phyloP scores from a whole-genome alignment of 30 jellyfish, hydroid and myxozoan genomes.

The Aurelia coerulea region DNA sequence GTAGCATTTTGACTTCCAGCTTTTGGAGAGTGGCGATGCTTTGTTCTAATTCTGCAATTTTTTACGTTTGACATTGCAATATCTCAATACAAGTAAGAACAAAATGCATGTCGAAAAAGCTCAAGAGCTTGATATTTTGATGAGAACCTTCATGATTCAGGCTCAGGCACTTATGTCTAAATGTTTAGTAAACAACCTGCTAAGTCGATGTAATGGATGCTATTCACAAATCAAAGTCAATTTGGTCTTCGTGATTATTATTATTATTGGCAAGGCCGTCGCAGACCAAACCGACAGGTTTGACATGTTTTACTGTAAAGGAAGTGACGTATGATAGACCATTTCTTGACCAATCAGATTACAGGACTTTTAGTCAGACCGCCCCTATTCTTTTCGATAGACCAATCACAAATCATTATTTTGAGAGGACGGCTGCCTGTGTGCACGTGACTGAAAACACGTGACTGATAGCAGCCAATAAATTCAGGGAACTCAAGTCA shows the following conservation, averaged over 20 bases:
- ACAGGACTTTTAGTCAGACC: slow-evolving; percentile 18
- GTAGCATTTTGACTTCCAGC: too few species aligned
- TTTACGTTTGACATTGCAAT: not conserved
- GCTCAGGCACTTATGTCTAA: not conserved
- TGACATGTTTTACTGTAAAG: slow-evolving; percentile 81
- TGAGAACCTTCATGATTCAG: not conserved
- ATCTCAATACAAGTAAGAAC: not conserved
- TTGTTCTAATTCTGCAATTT: too few species aligned
- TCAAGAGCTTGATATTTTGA: not conserved
- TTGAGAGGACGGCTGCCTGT: slow-evolving; percentile 11
- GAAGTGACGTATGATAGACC: slow-evolving; percentile 79
- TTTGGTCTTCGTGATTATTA: not conserved
- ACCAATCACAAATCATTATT: slow-evolving; percentile 25
- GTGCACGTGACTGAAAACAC: too few species aligned
- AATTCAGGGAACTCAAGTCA: not conserved
- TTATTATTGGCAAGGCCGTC: slow-evolving; percentile 40
- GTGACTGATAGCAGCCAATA: slow-evolving; percentile 6
- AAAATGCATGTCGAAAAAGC: too few species aligned
- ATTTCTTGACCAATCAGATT: slow-evolving; percentile 42
- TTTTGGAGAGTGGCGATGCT: too few species aligned
- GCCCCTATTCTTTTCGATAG: not conserved
- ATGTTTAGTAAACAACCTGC: not conserved
- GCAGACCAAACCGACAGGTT: slow-evolving; percentile 76
- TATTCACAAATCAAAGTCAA: not conserved
- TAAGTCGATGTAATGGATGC: not conserved